Evolutionary conservation across 2,888 invertebrate genomes (phyloP).

Genomic region (Branchinecta sandiegonensis): DNA sequence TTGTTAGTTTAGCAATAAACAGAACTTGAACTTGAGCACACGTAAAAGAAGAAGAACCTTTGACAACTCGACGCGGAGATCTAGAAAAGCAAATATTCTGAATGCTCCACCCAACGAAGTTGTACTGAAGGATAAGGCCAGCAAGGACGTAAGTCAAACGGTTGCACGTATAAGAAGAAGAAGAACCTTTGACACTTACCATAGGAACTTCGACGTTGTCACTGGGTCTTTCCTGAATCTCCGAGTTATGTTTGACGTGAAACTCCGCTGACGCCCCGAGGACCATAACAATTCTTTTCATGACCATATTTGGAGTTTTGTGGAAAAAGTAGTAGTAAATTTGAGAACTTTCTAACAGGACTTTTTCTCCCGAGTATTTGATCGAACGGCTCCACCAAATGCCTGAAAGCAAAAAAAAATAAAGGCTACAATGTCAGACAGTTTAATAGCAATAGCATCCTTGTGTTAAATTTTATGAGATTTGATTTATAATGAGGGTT

Average conservation of each 20-base stretch:
- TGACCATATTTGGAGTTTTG: conserved; percentile 85
- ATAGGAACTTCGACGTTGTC: conserved; percentile 89
- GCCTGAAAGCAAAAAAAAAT: conserved; percentile 39
- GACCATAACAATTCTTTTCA: conserved; percentile 92
- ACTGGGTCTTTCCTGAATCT: conserved; percentile 76
- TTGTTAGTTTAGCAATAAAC: too few species aligned
- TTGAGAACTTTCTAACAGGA: conserved; percentile 87
- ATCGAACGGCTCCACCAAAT: conserved; percentile 99
- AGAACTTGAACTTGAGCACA: too few species aligned
- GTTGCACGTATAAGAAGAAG: neutral
- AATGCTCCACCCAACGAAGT: too few species aligned
- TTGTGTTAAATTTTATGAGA: too few species aligned
- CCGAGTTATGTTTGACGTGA: conserved; percentile 81
- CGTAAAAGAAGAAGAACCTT: too few species aligned
- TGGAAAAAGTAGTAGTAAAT: conserved; percentile 91
- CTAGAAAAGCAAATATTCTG: too few species aligned
- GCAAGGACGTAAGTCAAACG: too few species aligned
- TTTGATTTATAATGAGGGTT: too few species aligned
- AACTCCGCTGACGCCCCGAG: conserved; percentile 93
- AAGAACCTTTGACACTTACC: conserved; percentile 40
- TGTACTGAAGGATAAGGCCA: too few species aligned
- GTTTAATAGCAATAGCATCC: too few species aligned
- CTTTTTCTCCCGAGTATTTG: conserved; percentile 91
- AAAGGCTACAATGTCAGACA: too few species aligned
- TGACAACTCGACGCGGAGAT: too few species aligned